These are phyloP conservation scores for Oegoconia quadripuncta DNA, from an alignment of 2,888 invertebrate genomes.

Conservation along the genomic window DNA sequence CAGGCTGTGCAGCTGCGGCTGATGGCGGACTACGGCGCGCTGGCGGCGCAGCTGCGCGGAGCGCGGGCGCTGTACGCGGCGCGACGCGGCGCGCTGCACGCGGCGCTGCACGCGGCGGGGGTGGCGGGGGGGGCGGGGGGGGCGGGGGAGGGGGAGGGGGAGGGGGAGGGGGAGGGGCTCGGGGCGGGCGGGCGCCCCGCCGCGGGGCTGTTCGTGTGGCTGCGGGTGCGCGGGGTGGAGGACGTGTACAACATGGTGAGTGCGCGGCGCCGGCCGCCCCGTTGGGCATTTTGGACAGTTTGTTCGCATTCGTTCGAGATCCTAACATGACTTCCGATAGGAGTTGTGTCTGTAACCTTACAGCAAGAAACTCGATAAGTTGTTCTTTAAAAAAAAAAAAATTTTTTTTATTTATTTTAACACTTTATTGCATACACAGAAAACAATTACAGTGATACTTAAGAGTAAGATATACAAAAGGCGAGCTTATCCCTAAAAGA, in stretches of 20 bases:
- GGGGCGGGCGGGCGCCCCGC: conserved; percentile 83
- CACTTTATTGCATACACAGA: too few relatives aligned
- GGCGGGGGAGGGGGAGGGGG: conserved; percentile 87
- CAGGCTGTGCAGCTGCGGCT: conserved; percentile 46
- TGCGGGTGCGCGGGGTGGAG: conserved; percentile 81
- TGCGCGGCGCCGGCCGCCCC: too few relatives aligned
- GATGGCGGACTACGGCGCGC: conserved; percentile 59
- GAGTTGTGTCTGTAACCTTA: too few relatives aligned
- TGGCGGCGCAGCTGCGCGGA: conserved; percentile 78
- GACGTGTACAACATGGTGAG: conserved; percentile 87
- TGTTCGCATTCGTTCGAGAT: too few relatives aligned
- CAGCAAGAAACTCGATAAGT: too few relatives aligned
- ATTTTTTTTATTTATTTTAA: too few relatives aligned
- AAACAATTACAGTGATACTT: too few relatives aligned
- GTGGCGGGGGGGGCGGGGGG: conserved; percentile 86
- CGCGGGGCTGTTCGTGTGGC: conserved; percentile 90
- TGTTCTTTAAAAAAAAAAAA: too few relatives aligned
- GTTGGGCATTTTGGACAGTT: too few relatives aligned
- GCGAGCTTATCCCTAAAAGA: too few relatives aligned
- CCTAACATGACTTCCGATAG: too few relatives aligned
- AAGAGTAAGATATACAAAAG: too few relatives aligned
- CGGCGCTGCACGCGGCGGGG: conserved; percentile 58
- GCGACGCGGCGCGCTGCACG: conserved; percentile 72
- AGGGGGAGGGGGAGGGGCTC: conserved; percentile 82
- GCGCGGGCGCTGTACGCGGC: conserved; percentile 81